These are phyloP conservation scores for Pteropus rufus DNA, from an alignment of 2,797 vertebrate species.

Conservation along the genomic window DNA sequence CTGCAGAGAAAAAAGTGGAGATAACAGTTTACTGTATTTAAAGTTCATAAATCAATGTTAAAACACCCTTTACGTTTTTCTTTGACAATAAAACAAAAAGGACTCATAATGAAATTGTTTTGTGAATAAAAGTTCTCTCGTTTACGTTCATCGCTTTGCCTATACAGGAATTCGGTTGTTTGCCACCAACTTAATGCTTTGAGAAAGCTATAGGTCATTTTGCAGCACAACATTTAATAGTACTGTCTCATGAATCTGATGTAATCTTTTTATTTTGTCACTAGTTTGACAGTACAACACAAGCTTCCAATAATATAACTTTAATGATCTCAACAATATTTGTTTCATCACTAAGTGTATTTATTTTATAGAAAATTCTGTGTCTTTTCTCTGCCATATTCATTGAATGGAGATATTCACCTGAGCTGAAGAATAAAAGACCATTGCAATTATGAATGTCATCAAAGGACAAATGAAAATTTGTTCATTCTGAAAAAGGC, in stretches of 20 bases:
- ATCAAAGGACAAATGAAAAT: conserved; percentile 40
- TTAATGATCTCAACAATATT: conserved; percentile 34
- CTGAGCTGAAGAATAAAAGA: not conserved
- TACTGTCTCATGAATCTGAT: conserved; percentile 39
- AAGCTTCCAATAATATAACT: conserved; percentile 48
- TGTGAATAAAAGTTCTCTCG: conserved; percentile 31
- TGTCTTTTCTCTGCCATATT: not conserved
- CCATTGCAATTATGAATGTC: not conserved
- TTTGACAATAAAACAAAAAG: conserved; percentile 23
- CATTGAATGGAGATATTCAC: conserved; percentile 20
- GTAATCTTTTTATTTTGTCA: conserved; percentile 43
- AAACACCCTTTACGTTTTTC: not conserved
- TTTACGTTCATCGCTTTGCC: conserved; percentile 52
- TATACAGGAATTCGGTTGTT: conserved; percentile 39
- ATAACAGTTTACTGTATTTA: not conserved
- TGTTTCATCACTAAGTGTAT: not conserved
- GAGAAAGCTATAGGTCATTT: conserved; percentile 54
- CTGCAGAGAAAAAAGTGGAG: conserved; percentile 14
- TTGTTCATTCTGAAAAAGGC: not conserved
- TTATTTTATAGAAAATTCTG: conserved; percentile 36
- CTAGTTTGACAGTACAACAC: conserved; percentile 15
- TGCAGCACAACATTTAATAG: conserved; percentile 40
- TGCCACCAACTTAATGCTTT: conserved; percentile 52
- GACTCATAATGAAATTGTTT: not conserved
- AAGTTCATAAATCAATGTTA: not conserved